Evolutionary conservation across 2,797 vertebrate genomes (phyloP).

Genomic region (Craterocephalus amniculus): DNA sequence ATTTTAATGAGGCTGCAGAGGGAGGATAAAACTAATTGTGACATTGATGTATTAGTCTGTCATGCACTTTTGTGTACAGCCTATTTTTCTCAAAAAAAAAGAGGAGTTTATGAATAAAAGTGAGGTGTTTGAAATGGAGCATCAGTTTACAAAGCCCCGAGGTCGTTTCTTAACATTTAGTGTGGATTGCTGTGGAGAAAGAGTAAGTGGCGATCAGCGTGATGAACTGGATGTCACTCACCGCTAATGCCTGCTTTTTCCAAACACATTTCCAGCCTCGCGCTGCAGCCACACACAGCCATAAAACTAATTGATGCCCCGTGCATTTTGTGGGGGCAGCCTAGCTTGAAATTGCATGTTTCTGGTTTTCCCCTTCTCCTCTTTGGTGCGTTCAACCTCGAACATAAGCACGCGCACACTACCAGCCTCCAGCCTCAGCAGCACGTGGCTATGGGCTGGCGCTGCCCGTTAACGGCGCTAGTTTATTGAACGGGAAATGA

Average conservation of each 20-base stretch:
- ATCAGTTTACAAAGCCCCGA: constrained; percentile 28
- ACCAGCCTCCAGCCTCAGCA: neutral
- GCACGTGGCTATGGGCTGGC: constrained; percentile 53
- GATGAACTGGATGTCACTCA: constrained; percentile 49
- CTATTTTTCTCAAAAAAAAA: constrained; percentile 43
- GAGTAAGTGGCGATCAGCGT: constrained; percentile 16
- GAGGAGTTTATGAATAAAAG: constrained; percentile 52
- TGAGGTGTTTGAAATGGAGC: constrained; percentile 20
- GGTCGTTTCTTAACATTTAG: constrained; percentile 24
- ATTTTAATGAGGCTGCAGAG: constrained; percentile 74
- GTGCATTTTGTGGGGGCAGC: constrained; percentile 57
- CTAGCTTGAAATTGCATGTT: constrained; percentile 73
- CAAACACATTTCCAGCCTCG: constrained; percentile 24
- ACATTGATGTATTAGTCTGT: constrained; percentile 74
- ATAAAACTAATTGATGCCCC: constrained; percentile 60
- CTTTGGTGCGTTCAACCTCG: constrained; percentile 35
- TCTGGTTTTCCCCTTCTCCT: constrained; percentile 12
- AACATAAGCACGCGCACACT: neutral
- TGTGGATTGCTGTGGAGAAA: constrained; percentile 16
- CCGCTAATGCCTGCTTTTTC: constrained; percentile 19
- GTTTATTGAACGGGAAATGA: constrained; percentile 70
- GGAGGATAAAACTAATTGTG: constrained; percentile 72
- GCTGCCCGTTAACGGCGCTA: constrained; percentile 50
- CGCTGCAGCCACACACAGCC: constrained; percentile 26
- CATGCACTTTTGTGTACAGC: constrained; percentile 21